These are phyloP conservation scores for Hippoglossus stenolepis DNA, from an alignment of 2,113 vertebrate species.

Conservation along the genomic window DNA sequence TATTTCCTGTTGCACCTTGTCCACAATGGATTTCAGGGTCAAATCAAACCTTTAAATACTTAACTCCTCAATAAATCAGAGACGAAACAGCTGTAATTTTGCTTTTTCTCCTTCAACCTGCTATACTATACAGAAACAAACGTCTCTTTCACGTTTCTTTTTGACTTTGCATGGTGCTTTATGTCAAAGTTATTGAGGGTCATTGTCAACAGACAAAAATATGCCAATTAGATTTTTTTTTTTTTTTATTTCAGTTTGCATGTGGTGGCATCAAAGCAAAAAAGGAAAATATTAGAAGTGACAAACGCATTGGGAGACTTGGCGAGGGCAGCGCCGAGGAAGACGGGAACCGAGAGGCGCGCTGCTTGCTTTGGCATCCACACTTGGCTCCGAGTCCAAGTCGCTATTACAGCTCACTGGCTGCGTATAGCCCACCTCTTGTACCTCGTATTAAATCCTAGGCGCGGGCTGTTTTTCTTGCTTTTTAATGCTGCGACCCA, in stretches of 20 bases:
- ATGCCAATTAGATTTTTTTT: background rate
- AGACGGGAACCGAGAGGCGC: slow-evolving; percentile 56
- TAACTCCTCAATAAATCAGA: background rate
- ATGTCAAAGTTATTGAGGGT: background rate
- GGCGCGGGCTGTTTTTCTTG: slow-evolving; percentile 4
- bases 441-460: slow-evolving; percentile 48
- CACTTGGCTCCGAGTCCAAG: slow-evolving; percentile 39
- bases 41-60: slow-evolving; percentile 15
- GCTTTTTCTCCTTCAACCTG: no score
- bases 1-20: slow-evolving; percentile 44
- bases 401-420: slow-evolving; percentile 54
- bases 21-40: slow-evolving; percentile 3
- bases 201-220: background rate
- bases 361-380: slow-evolving; percentile 74
- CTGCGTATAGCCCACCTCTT: slow-evolving; percentile 43
- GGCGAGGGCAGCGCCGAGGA: slow-evolving; percentile 47
- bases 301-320: slow-evolving; percentile 65
- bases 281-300: slow-evolving; percentile 60
- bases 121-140: no score
- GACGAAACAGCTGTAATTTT: no score
- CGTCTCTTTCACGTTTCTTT: no score
- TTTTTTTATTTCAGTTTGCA: slow-evolving; percentile 8
- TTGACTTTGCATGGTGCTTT: background rate
- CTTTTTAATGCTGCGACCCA: slow-evolving; percentile 1
- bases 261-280: slow-evolving; percentile 40